phyloP scores from a whole-genome alignment of 2,888 invertebrate genomes.

The Entomobrya multifasciata region DNA sequence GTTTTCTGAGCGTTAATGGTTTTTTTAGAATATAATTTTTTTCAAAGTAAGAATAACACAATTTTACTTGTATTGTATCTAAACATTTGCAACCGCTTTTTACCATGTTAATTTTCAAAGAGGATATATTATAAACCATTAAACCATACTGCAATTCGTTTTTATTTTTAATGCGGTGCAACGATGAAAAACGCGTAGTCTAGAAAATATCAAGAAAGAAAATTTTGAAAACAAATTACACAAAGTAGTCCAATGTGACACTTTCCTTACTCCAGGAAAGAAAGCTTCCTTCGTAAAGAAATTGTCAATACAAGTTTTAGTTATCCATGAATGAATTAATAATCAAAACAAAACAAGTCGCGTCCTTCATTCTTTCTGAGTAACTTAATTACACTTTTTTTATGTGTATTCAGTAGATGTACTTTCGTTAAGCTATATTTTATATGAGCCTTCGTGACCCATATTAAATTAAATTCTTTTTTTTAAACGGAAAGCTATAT shows the following conservation, averaged over 20 bases:
- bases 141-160: neutral
- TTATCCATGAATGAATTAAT: conserved; percentile 54
- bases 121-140: neutral
- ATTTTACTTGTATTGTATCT: conserved; percentile 45
- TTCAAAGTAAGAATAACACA: conserved; percentile 58
- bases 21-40: conserved; percentile 54
- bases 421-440: neutral
- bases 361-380: conserved; percentile 14
- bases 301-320: conserved; percentile 75
- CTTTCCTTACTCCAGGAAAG: conserved; percentile 48
- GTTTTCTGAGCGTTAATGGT: conserved; percentile 70
- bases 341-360: conserved; percentile 32
- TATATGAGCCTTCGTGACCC: conserved; percentile 9
- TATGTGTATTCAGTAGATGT: neutral
- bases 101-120: neutral
- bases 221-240: conserved; percentile 59
- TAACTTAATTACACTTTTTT: conserved; percentile 19
- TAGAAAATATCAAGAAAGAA: conserved; percentile 37
- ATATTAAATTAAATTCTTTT: conserved; percentile 38
- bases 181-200: neutral
- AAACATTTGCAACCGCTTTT: conserved; percentile 52
- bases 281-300: conserved; percentile 34
- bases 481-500: conserved; percentile 51
- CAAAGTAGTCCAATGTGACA: conserved; percentile 70
- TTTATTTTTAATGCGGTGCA: conserved; percentile 40